A percentile compares a stretch with the other conserved stretches of the same genome.
These are phyloP conservation scores for Aporrectodea caliginosa DNA, from an alignment of 1,140 invertebrate species.

Conservation along the genomic window DNA sequence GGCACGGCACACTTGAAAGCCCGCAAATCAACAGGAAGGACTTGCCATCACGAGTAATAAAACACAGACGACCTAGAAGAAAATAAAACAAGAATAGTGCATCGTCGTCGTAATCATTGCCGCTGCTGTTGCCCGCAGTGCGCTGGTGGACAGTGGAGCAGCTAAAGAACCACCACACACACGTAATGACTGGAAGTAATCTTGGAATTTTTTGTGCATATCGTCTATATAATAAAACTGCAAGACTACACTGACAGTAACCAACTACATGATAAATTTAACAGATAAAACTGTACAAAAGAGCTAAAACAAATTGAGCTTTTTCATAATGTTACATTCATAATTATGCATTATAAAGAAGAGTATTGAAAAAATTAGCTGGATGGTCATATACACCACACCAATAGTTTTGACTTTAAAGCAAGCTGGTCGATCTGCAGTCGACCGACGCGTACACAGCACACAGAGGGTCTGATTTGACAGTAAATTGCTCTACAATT, in stretches of 20 bases:
- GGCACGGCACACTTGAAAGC: not conserved
- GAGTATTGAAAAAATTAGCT: not conserved
- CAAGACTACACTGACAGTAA: not conserved
- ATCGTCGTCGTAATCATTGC: not conserved
- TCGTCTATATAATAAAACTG: not conserved
- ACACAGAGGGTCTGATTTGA: not conserved
- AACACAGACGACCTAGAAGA: not conserved
- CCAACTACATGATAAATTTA: not conserved
- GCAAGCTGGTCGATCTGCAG: no score
- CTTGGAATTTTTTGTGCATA: not conserved
- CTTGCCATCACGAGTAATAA: not conserved
- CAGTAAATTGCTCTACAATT: not conserved
- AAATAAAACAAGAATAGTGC: not conserved
- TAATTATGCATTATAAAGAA: slow-evolving; percentile 1
- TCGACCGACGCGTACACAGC: not conserved
- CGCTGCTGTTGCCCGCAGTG: no score
- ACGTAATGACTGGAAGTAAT: not conserved
- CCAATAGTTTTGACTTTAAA: no score
- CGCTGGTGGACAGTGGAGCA: not conserved
- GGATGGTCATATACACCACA: not conserved
- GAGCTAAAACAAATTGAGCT: slow-evolving; percentile 2
- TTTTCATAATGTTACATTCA: not conserved
- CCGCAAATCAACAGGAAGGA: not conserved
- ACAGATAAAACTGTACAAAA: not conserved
- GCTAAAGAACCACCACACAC: no score